Evolutionary conservation across 2,797 vertebrate species (phyloP).

Genomic region (Tachyglossus aculeatus): DNA sequence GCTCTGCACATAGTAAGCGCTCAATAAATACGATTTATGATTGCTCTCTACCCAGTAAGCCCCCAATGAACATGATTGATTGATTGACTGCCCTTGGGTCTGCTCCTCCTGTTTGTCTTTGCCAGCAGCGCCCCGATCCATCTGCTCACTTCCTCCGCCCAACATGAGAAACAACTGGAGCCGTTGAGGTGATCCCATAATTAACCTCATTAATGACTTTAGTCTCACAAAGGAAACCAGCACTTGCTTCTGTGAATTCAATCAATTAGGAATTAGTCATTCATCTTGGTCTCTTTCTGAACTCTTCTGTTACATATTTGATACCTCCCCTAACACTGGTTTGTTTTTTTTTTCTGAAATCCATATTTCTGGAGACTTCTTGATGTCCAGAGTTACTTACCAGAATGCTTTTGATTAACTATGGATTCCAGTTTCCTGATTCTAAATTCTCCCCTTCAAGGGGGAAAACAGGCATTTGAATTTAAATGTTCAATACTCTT

Average conservation of each 20-base stretch:
- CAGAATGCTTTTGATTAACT: no score
- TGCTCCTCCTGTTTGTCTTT: slow-evolving; percentile 46
- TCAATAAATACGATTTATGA: no score
- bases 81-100: no score
- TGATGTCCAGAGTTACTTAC: slow-evolving; percentile 38
- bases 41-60: no score
- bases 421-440: no score
- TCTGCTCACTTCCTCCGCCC: slow-evolving; percentile 65
- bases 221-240: slow-evolving; percentile 52
- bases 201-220: slow-evolving; percentile 74
- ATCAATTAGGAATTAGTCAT: slow-evolving; percentile 65
- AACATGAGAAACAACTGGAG: slow-evolving; percentile 62
- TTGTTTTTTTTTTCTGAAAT: slow-evolving; percentile 31
- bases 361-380: slow-evolving; percentile 33
- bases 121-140: slow-evolving; percentile 71
- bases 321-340: slow-evolving; percentile 60
- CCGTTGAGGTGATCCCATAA: slow-evolving; percentile 55
- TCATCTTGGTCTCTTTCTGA: slow-evolving; percentile 59
- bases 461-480: no score
- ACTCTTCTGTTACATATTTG: slow-evolving; percentile 65
- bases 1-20: no score
- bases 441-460: no score
- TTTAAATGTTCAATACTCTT: no score
- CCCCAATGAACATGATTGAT: no score
- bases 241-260: slow-evolving; percentile 47